Conservation (phyloP, 2,113 vertebrate genomes). For the Heterotilapia buettikoferi region DNA sequence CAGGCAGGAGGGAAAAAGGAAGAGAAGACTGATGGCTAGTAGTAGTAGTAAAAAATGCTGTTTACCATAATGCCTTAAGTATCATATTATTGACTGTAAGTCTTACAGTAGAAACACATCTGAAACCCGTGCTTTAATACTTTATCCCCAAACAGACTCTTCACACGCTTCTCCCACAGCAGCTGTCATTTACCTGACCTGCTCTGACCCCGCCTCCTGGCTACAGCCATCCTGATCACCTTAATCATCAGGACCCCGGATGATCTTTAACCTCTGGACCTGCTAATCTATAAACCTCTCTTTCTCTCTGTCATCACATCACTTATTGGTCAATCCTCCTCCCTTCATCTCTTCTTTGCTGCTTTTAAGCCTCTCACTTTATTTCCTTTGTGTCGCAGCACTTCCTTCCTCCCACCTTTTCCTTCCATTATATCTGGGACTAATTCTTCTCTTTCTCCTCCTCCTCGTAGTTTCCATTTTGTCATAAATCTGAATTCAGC, state of each 20-base stretch:
- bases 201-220: background rate
- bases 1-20: background rate
- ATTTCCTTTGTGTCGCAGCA: background rate
- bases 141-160: background rate
- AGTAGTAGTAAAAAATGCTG: background rate
- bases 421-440: background rate
- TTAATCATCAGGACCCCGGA: background rate
- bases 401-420: background rate
- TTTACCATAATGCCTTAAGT: background rate
- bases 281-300: background rate
- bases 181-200: background rate
- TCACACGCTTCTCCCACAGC: background rate
- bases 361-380: background rate
- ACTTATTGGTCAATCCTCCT: background rate
- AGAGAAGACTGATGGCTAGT: background rate
- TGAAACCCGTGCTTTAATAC: rapidly evolving
- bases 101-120: background rate
- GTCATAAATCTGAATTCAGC: background rate
- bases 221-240: background rate
- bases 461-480: background rate
- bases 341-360: background rate
- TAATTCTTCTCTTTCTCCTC: background rate
- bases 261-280: background rate
- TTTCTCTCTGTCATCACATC: background rate
- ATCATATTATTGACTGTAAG: background rate